phyloP scores from a whole-genome alignment of 1,140 invertebrate genomes.

The Cydia strobilella region DNA sequence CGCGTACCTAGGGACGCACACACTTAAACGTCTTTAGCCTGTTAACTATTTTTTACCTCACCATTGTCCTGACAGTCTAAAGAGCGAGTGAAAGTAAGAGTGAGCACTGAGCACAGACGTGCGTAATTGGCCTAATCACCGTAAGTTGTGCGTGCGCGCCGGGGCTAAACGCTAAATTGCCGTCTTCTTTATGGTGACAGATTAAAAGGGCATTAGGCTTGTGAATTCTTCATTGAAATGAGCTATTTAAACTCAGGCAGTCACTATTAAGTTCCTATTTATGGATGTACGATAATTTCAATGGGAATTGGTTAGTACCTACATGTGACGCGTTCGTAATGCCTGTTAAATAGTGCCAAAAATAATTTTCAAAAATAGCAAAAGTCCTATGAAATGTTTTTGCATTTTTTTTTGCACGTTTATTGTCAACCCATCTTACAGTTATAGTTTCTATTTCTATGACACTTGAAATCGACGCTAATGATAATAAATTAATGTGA shows the following conservation, averaged over 20 bases:
- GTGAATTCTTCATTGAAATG: constrained; percentile 7
- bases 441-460: no score
- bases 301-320: no score
- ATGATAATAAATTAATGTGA: no score
- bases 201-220: constrained; percentile 4
- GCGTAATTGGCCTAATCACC: constrained; percentile 6
- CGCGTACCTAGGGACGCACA: neutral
- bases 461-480: no score
- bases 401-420: no score
- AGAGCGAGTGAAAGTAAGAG: constrained; percentile 1
- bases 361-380: no score
- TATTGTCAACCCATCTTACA: no score
- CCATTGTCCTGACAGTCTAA: constrained; percentile 9
- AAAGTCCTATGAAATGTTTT: no score
- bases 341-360: no score
- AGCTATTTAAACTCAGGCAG: neutral
- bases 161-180: constrained; percentile 7
- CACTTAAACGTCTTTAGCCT: neutral
- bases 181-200: neutral
- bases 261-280: constrained; percentile 13
- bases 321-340: no score
- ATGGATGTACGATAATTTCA: neutral
- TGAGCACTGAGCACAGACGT: constrained; percentile 1
- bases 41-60: neutral
- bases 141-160: constrained; percentile 2